phyloP scores from a whole-genome alignment of 2,113 vertebrate species.

The Aythya baeri region DNA sequence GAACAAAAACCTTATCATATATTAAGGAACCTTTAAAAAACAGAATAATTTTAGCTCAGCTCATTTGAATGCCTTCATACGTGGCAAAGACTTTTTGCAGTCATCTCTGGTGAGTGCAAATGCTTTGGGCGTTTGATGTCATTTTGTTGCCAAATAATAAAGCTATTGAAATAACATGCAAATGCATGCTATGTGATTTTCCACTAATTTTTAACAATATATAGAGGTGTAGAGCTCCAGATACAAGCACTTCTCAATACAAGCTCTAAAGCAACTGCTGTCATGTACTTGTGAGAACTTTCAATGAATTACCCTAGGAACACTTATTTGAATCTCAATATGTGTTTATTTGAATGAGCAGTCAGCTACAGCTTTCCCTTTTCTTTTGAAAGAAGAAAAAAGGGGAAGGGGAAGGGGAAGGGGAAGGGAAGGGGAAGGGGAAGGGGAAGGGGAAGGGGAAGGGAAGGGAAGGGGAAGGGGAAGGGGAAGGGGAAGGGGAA shows the following conservation, averaged over 20 bases:
- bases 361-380: neutral
- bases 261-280: neutral
- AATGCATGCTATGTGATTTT: neutral
- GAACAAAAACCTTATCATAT: neutral
- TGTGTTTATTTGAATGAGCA: conserved; percentile 5
- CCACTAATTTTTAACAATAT: conserved; percentile 1
- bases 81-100: neutral
- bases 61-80: neutral
- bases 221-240: neutral
- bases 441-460: no score
- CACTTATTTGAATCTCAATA: conserved; percentile 29
- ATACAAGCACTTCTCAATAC: neutral
- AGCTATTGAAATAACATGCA: conserved; percentile 1
- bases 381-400: neutral
- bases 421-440: no score
- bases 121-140: neutral
- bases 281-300: neutral
- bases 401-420: no score
- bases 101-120: neutral
- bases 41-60: neutral
- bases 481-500: no score
- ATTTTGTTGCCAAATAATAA: neutral
- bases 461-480: no score
- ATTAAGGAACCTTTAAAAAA: neutral
- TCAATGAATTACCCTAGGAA: neutral